A percentile compares a stretch with the other conserved stretches of the same genome.
phyloP scores from a whole-genome alignment of 1,140 invertebrate species.

The Drosophila ogumai region DNA sequence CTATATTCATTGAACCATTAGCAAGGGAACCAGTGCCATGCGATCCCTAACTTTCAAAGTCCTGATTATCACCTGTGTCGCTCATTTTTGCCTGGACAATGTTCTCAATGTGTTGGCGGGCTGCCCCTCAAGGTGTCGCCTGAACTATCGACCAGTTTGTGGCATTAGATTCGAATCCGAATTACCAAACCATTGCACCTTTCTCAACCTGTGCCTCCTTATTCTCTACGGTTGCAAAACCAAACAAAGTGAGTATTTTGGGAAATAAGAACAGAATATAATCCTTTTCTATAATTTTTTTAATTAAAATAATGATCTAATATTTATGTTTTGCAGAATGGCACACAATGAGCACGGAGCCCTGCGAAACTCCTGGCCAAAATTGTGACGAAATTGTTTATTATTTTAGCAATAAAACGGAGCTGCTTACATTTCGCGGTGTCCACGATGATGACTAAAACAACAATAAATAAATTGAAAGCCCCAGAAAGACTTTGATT shows the following conservation, averaged over 20 bases:
- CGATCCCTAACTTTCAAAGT: background rate
- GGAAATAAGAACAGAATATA: background rate
- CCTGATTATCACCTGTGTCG: background rate
- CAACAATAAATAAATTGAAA: background rate
- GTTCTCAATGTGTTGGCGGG: fast-evolving
- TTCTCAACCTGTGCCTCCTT: constrained; percentile 23
- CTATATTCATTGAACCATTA: background rate
- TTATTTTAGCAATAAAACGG: background rate
- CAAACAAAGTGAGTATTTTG: constrained; percentile 10
- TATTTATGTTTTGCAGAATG: constrained; percentile 24
- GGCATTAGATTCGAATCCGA: background rate
- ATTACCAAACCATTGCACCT: constrained; percentile 10
- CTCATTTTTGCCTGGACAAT: background rate
- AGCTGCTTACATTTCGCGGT: background rate
- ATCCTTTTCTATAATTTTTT: too few species aligned
- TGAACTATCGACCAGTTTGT: constrained; percentile 12
- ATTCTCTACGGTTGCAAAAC: background rate
- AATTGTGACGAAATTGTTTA: background rate
- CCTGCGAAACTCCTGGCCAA: background rate
- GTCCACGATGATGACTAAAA: background rate
- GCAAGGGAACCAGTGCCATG: constrained; percentile 6
- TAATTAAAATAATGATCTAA: too few species aligned
- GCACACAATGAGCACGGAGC: background rate
- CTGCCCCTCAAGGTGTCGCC: constrained; percentile 4
- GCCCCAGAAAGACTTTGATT: background rate